Evolutionary conservation across 2,113 vertebrate genomes (phyloP), one percentile per base, ranked within the genome.

Genomic region (Okapia johnstoni): DNA sequence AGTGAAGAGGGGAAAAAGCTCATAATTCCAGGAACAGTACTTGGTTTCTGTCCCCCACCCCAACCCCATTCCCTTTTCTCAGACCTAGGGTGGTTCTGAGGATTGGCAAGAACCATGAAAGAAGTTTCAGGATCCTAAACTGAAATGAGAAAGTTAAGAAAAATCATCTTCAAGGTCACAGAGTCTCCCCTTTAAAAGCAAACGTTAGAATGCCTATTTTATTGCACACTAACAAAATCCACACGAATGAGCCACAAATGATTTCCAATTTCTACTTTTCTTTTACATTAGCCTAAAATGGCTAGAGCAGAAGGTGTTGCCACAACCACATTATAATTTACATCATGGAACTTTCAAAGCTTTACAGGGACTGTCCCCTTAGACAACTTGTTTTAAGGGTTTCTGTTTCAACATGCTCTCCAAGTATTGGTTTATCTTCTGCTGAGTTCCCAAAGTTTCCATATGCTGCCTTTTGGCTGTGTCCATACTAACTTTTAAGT

Each of bases 1-100:
- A 97, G 77, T 60, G 33, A 96, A 95, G 21, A 57, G 81, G 90
- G 46, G n/a, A 2, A 80, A 58, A 87, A 30, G 23, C 70, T 88
- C 85, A 13, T 57, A 2, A 36, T 98, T 98, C 97, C 97, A 98
- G 89, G 85, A 97, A 97, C 52, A 96, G 54, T 21, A 48, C 52
- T 95, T 7, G 2, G 7, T 90, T 96, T 98, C 93, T 96, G 52
- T 40, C 30, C 63, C 30, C 61, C 5, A 1, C 15, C 14, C 50
- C 43, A 58, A 16, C 46, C 48, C 30, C 63, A 46, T 2, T 79
- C 81, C 79, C 88, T 43, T 93, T 81, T 70, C 96, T 97, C 93
- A 97, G 96, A 54, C 8, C 50, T 88, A 33, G 50, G 25, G 30
- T 93, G 33, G 57, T 94, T 97, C 46, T 73, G 90, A 97, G 58